A percentile compares a stretch with the other conserved stretches of the same genome.
phyloP scores from a whole-genome alignment of 2,113 vertebrate species.

The Castor canadensis region DNA sequence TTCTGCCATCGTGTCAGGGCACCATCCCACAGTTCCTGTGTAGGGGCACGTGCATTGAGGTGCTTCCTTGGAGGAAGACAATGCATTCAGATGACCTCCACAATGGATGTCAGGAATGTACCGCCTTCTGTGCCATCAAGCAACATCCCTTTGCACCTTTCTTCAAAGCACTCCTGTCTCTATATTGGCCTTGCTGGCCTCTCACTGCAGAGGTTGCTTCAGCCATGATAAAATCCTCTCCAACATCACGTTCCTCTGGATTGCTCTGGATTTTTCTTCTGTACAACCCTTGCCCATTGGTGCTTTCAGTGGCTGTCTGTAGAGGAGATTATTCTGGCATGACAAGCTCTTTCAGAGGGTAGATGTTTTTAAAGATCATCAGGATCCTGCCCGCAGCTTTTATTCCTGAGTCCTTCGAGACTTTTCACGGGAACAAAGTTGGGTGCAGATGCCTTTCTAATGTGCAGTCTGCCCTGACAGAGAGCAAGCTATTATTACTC shows the following conservation, averaged over 20 bases:
- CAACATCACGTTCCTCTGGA: conserved; percentile 17
- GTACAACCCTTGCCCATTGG: background rate
- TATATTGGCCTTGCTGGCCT: rapidly evolving
- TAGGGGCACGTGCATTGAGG: rapidly evolving
- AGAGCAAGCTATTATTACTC: conserved; percentile 54
- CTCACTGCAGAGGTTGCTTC: rapidly evolving
- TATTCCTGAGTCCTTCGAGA: conserved; percentile 62
- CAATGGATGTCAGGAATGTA: rapidly evolving
- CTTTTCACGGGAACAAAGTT: conserved; percentile 64
- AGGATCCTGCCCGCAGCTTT: conserved; percentile 59
- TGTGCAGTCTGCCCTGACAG: conserved; percentile 6
- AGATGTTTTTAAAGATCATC: conserved; percentile 66
- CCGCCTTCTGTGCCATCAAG: rapidly evolving
- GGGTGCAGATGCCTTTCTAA: conserved; percentile 65
- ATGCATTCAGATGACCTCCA: background rate
- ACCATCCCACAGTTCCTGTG: too few species aligned
- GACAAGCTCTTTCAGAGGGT: conserved; percentile 65
- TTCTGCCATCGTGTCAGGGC: too few species aligned
- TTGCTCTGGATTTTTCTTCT: conserved; percentile 28
- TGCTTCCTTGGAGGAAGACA: background rate
- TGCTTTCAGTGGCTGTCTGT: conserved; percentile 14
- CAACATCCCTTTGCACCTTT: rapidly evolving
- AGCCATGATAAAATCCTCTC: rapidly evolving
- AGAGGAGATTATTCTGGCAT: conserved; percentile 43
- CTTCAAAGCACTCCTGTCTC: background rate